phyloP scores from a whole-genome alignment of 2,797 vertebrate species.

The Ceryle rudis region DNA sequence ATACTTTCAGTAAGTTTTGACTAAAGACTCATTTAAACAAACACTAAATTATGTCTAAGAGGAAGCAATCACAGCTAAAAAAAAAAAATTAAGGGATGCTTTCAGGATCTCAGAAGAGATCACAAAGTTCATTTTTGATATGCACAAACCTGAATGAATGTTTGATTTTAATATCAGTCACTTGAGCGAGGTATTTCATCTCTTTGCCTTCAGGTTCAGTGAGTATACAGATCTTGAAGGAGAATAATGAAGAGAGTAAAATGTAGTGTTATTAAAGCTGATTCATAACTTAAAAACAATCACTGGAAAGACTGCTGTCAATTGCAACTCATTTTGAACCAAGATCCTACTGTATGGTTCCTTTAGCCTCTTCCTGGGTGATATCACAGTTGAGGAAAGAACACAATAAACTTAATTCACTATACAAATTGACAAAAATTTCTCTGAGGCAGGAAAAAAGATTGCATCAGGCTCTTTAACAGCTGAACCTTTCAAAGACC shows the following conservation, averaged over 20 bases:
- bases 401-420: background rate
- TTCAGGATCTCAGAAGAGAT: background rate
- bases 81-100: background rate
- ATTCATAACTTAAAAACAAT: background rate
- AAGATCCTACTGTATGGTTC: background rate
- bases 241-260: background rate
- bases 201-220: background rate
- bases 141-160: background rate
- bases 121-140: background rate
- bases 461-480: background rate
- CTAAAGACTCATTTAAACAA: background rate
- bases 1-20: background rate
- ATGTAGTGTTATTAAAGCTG: background rate
- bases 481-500: background rate
- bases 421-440: background rate
- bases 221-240: background rate
- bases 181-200: background rate
- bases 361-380: background rate
- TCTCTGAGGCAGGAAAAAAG: background rate
- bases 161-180: background rate
- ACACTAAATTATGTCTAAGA: background rate
- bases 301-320: background rate
- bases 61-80: background rate
- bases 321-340: background rate
- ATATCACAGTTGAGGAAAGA: background rate